Evolutionary conservation across 2,888 invertebrate species (phyloP).

Genomic region (Drosophila fungiperda): DNA sequence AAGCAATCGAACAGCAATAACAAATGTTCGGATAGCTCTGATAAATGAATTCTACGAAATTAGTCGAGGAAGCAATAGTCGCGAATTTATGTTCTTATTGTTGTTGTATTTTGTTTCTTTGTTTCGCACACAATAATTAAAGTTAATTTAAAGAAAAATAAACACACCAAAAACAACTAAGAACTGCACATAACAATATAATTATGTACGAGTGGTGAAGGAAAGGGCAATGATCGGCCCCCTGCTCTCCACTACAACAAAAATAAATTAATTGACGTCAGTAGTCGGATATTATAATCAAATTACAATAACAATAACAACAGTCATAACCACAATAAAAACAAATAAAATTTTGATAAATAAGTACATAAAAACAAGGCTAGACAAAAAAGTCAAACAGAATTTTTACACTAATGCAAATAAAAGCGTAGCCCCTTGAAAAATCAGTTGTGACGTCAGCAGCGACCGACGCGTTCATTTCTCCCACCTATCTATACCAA

Average conservation of each 20-base stretch:
- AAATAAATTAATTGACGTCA: conserved; percentile 75
- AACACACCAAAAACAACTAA: conserved; percentile 38
- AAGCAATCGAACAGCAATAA: conserved; percentile 75
- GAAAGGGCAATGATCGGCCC: conserved; percentile 38
- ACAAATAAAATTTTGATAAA: conserved; percentile 33
- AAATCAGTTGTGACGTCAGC: conserved; percentile 46
- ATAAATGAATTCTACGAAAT: conserved; percentile 75
- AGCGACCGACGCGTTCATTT: conserved; percentile 24
- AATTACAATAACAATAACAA: conserved; percentile 55
- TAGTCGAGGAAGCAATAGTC: conserved; percentile 68
- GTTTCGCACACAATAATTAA: conserved; percentile 28
- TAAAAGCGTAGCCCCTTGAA: conserved; percentile 14
- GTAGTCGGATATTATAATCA: conserved; percentile 66
- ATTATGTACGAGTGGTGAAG: conserved; percentile 15
- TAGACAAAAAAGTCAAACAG: conserved; percentile 57
- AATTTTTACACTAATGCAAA: conserved; percentile 64
- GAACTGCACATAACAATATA: conserved; percentile 33
- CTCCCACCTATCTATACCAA: conserved; percentile 33
- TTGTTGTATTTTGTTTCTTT: conserved; percentile 21
- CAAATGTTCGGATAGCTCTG: conserved; percentile 62
- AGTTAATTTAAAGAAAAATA: conserved; percentile 61
- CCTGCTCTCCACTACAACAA: conserved; percentile 25
- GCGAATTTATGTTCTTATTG: conserved; percentile 18
- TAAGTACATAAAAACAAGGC: conserved; percentile 41
- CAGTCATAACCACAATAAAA: not conserved